Base-by-base conservation (phyloP, 1,140 invertebrate genomes). In the Spodoptera litura region DNA sequence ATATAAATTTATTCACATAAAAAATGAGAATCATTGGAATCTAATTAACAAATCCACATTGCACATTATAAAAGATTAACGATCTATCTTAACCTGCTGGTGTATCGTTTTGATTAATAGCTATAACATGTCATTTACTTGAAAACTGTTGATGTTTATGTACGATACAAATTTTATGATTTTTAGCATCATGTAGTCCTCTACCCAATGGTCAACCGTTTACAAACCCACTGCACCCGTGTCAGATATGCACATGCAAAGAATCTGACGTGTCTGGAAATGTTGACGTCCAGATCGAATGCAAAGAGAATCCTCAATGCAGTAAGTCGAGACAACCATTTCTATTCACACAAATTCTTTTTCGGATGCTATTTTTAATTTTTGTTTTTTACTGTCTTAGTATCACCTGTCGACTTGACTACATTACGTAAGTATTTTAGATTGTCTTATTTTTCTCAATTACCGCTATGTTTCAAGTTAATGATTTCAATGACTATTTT, bases 191-290 rank as follows among this genome's bases (percentile, higher is more conserved):
- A n/a, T 91, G 89, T 75, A 79, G 72, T 35, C 91, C 91, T n/a
- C 75, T 92, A 59, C 91, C 91, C 13, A 85, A 68, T 44, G 84
- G 89, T 49, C 82, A 84, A 13, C 86, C 85, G 8, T 92, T 90
- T 81, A 76, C 90, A 56, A 92, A 91, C 73, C 91, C 90, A 27
- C 44, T 91, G 76, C 89, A 92, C 66, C 90, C 88, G n/a, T 92
- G 91, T 84, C 91, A 92, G 71, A 82, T 90, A 52, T 92, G 91
- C 83, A 82, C 89, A 31, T 91, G 90, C 78, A 70, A 62, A 59
- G 80, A 83, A 25, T 71, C 81, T 4, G 81, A 87, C 56, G 13
- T 58, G 1, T 80, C 77, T 25, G 90, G 88, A 2, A 79, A 83
- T 9, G 51, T 15, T 25, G 85, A 91, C 13, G 78, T 89, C 20